These are phyloP conservation scores for Montipora capitata DNA, from an alignment of 92 coral and sea anemone species.

Conservation along the genomic window DNA sequence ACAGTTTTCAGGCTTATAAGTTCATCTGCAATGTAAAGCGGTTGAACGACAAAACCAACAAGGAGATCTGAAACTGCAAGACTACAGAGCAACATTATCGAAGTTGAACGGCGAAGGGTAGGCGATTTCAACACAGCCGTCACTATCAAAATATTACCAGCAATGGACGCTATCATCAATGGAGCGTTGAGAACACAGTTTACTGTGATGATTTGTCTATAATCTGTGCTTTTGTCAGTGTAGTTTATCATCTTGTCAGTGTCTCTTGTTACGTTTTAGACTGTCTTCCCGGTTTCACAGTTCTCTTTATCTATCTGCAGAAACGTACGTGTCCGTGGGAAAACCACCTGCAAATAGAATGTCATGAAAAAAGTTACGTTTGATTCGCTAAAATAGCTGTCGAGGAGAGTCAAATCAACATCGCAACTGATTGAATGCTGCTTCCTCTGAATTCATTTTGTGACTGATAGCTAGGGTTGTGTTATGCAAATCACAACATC, in stretches of 20 bases:
- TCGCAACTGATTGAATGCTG: too few relatives aligned
- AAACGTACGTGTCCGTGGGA: too few relatives aligned
- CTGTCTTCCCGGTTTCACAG: too few relatives aligned
- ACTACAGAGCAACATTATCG: constrained; percentile 25
- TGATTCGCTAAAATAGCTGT: too few relatives aligned
- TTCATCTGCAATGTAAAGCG: constrained; percentile 11
- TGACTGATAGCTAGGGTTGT: too few relatives aligned
- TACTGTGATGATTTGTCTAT: neutral
- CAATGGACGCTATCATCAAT: neutral
- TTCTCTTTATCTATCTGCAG: too few relatives aligned
- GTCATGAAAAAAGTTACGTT: neutral
- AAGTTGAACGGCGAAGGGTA: constrained; percentile 12
- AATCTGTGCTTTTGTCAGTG: neutral
- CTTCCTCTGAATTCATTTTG: too few relatives aligned
- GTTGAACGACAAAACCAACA: constrained; percentile 25
- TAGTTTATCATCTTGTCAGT: neutral
- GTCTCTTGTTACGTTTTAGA: too few relatives aligned
- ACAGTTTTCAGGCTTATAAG: neutral
- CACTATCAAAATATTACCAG: constrained; percentile 3
- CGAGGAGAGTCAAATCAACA: neutral
- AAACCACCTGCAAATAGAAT: neutral
- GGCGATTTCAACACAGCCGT: constrained; percentile 1
- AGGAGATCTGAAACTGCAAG: constrained; percentile 47
- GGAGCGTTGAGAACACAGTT: neutral
- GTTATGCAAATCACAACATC: too few relatives aligned